Evolutionary conservation across 1,140 invertebrate genomes (phyloP).

Genomic region (Wasmannia auropunctata): DNA sequence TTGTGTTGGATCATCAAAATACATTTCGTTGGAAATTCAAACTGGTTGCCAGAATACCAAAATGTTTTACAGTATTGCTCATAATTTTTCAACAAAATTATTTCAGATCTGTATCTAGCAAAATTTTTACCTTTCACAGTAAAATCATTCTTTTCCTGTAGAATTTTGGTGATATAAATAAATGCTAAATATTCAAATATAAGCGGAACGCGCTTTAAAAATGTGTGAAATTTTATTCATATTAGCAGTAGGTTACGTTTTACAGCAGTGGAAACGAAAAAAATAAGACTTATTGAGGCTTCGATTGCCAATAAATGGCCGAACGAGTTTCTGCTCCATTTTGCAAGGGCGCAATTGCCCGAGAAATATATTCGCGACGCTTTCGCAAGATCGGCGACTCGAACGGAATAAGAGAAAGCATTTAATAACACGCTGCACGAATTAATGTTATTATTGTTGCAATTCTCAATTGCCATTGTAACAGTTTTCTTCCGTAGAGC

Average conservation of each 20-base stretch:
- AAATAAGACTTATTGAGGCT: not conserved
- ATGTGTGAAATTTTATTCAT: not conserved
- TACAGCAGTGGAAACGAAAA: not conserved
- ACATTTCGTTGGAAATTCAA: no score
- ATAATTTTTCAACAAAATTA: no score
- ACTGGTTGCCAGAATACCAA: no score
- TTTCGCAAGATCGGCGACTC: conserved; percentile 32
- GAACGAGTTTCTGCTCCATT: conserved; percentile 49
- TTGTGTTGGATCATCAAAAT: no score
- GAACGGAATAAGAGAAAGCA: conserved; percentile 52
- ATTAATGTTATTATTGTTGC: conserved; percentile 44
- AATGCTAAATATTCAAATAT: not conserved
- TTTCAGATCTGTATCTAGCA: no score
- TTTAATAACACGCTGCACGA: conserved; percentile 23
- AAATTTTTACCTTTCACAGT: no score
- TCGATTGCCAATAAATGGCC: conserved; percentile 53
- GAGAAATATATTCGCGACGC: conserved; percentile 38
- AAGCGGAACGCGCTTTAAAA: not conserved
- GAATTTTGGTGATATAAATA: not conserved
- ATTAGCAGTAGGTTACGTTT: not conserved
- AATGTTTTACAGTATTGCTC: no score
- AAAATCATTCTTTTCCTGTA: no score
- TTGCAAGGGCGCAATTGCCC: conserved; percentile 16
- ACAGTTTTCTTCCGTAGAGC: conserved; percentile 24
- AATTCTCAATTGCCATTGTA: conserved; percentile 14